These are phyloP conservation scores for Dynastes grantii DNA, from an alignment of 2,888 invertebrate species.

Conservation along the genomic window DNA sequence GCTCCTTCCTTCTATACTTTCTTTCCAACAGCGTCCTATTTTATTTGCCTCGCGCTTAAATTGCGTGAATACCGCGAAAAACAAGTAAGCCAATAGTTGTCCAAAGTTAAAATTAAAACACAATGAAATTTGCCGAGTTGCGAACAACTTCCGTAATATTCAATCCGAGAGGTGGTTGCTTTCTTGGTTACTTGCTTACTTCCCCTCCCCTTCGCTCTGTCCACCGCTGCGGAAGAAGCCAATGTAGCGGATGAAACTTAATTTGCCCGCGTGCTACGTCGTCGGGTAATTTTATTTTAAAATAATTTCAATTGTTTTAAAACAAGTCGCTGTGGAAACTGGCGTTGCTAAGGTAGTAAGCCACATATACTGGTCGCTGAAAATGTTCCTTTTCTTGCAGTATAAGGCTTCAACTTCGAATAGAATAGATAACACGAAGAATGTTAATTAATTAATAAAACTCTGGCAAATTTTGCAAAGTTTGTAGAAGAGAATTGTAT, in stretches of 20 bases:
- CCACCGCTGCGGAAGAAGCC: neutral
- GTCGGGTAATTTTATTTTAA: conserved; percentile 2
- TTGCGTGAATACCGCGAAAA: neutral
- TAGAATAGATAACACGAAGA: neutral
- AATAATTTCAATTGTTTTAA: conserved; percentile 11
- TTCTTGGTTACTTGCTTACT: neutral
- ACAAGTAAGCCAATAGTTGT: conserved; percentile 14
- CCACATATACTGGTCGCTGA: neutral
- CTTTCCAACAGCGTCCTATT: neutral
- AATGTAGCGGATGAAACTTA: conserved; percentile 6
- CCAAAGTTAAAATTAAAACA: conserved; percentile 29
- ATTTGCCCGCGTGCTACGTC: conserved; percentile 5
- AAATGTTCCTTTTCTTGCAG: neutral
- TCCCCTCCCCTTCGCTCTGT: no score
- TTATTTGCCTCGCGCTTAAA: neutral
- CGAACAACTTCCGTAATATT: neutral
- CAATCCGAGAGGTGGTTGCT: neutral
- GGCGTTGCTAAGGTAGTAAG: neutral
- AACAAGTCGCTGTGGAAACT: neutral
- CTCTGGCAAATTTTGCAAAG: neutral
- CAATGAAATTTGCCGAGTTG: conserved; percentile 26
- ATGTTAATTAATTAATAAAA: conserved; percentile 6
- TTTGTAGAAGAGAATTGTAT: neutral
- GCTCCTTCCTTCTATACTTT: no score
- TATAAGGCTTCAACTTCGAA: neutral